phyloP scores from a whole-genome alignment of 2,113 vertebrate genomes.

The Gasterosteus nipponicus region DNA sequence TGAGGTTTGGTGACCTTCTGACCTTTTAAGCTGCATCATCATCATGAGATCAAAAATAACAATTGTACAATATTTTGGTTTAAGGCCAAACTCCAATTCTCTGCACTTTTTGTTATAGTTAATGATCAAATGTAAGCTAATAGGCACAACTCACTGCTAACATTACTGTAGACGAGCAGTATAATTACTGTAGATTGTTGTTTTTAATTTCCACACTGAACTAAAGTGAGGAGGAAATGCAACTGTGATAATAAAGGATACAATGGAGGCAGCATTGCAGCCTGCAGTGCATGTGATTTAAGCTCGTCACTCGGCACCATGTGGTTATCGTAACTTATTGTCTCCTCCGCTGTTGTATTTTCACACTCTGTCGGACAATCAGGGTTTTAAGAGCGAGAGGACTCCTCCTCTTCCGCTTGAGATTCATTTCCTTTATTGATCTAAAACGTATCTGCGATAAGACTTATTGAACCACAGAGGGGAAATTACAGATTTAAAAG shows the following conservation, averaged over 20 bases:
- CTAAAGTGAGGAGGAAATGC: constrained; percentile 2
- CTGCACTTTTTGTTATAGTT: neutral
- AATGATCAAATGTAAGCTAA: neutral
- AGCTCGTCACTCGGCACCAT: constrained; percentile 10
- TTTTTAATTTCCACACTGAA: neutral
- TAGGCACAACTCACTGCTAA: neutral
- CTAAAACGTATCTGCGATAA: neutral
- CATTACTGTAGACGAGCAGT: neutral
- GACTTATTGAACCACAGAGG: neutral
- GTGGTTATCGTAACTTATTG: constrained; percentile 6
- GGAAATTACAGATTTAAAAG: neutral
- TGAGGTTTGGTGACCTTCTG: neutral
- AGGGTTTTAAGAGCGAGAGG: no score
- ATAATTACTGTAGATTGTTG: neutral
- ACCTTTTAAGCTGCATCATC: neutral
- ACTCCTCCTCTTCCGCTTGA: constrained; percentile 18
- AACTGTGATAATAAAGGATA: constrained; percentile 10
- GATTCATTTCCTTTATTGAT: neutral
- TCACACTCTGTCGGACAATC: neutral
- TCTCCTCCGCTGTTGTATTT: constrained; percentile 1
- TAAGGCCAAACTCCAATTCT: neutral
- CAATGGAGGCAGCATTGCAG: constrained; percentile 4
- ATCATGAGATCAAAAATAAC: neutral
- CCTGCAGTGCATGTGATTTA: constrained; percentile 15
- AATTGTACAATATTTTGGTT: neutral